These are phyloP conservation scores for Gadus chalcogrammus DNA, from an alignment of 2,113 vertebrate species.

Conservation along the genomic window DNA sequence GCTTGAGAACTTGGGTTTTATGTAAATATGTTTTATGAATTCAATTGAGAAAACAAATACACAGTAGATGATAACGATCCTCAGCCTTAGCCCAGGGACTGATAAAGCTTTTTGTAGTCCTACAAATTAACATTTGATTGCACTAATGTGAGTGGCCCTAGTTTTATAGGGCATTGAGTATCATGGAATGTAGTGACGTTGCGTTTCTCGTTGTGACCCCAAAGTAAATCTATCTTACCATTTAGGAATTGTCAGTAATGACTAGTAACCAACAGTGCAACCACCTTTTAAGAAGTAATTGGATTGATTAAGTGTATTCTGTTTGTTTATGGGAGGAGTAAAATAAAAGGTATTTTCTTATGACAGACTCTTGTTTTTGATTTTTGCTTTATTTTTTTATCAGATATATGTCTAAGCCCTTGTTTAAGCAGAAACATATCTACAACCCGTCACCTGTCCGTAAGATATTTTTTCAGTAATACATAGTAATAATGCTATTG, in stretches of 20 bases:
- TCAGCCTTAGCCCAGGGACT: conserved; percentile 19
- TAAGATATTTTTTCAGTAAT: not conserved
- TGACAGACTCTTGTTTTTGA: not conserved
- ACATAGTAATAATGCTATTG: conserved; percentile 10
- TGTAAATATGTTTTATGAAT: conserved; percentile 4
- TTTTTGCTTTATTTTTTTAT: not conserved
- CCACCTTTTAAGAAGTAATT: not conserved
- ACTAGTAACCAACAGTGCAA: not conserved
- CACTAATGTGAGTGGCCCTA: conserved; percentile 43
- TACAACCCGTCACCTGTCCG: not conserved
- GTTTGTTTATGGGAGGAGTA: too few relatives aligned
- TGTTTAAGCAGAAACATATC: conserved; percentile 6
- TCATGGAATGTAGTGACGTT: conserved; percentile 29
- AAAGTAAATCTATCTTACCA: conserved; percentile 21
- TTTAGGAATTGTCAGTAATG: not conserved
- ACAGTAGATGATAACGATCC: conserved; percentile 4
- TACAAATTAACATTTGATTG: conserved; percentile 27
- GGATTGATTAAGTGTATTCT: too few relatives aligned
- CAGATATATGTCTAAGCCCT: not conserved
- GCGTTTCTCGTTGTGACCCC: conserved; percentile 21
- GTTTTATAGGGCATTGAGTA: conserved; percentile 61
- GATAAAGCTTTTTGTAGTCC: conserved; percentile 1
- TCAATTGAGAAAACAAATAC: conserved; percentile 44
- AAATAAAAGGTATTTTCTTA: not conserved
- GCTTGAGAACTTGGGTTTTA: conserved; percentile 6